Base-by-base conservation (phyloP, 2,797 vertebrate genomes). In the Balearica regulorum region DNA sequence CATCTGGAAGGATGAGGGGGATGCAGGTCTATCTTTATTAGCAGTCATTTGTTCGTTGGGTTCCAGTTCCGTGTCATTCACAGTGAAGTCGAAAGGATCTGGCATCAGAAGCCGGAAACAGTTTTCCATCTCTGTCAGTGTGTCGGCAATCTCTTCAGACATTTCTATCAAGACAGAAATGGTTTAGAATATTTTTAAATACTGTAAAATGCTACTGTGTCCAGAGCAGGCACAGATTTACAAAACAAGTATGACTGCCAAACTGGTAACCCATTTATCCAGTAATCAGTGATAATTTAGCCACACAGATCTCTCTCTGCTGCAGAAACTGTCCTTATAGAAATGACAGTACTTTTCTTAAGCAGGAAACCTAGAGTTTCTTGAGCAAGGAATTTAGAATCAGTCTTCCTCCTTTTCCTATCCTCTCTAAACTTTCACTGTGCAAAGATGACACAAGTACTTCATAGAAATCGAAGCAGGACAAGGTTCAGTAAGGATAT, bases 51-150 rank as follows among this genome's bases (percentile, higher is more conserved):
- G 83, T 28, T 53, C n/a, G 44, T 4, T 6, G 22, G 60, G 46
- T 16, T 87, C 76, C 5, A 51, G 73, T 4, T 95, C 97, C 6
- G 54, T 3, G 31, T 71, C 66, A 4, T 83, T 68, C 11, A 97
- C 43, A n/a, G 91, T 72, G 28, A 99, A 98, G 65, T 98, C 94
- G 7, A 98, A 95, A 11, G 98, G 98, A 91, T 98, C 98, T 3
- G 99, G 98, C 77, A 99, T 89, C 35, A 99, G 97, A 48, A 99
- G 98, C 68, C 29, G 97, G 97, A 99, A 98, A 87, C 99, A 99
- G 92, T 97, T 98, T 46, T 99, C 98, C 97, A 99, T 98, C 98
- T 99, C 99, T 1, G 96, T 99, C 94, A 99, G 87, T 0, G 98
- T 98, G 26, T 96, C 85, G 58, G 98, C 83, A 16, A 99, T 98